Evolutionary conservation across 2,888 invertebrate species (phyloP), one percentile per base, ranked within the genome.

Genomic region (Drosophila pseudotalamancana): DNA sequence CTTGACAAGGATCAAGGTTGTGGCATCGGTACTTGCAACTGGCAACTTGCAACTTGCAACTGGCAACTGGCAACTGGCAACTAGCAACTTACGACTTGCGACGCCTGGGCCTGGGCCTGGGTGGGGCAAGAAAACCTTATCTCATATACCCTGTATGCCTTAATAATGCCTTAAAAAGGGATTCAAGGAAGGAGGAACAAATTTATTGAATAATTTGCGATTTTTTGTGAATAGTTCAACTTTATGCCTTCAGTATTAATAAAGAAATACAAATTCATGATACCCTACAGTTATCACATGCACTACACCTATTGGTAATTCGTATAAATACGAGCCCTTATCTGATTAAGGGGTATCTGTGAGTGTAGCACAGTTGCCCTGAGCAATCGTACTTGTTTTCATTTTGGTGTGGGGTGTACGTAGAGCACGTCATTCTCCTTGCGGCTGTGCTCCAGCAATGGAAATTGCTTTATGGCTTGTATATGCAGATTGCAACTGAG

Each of bases 1-100:
- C 88, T 89, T 89, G 88, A 88, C 88, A 89, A 89, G 88, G 89
- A 88, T 88, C 88, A 88, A 88, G 88, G 88, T 89, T 88, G 86
- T 69, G 55, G 43, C 57, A 56, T 45, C 35, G 31, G 55, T 54
- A 63, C 50, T 62, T 59, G 53, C 49, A 65, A 32, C 53, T 56
- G n/a, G 73, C 57, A 53, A 27, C 54, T 14, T 4, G 53, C 40
- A 25, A 25, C 37, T 49, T 37, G 50, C 40, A 53, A 43, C 51
- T 63, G 14, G 68, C 56, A 43, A 43, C 43, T 43, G 25, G 27
- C 18, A 19, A n/a, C n/a, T n/a, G n/a, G n/a, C n/a, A n/a, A n/a
- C n/a, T n/a, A 50, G 27, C 27, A 31, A 34, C 29, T 35, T 49
- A 57, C 45, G 48, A 34, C 37, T 40, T 29, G 62, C 54, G n/a